These are phyloP conservation scores for Ostrea denselamellosa DNA, from an alignment of 1,140 invertebrate species.

Conservation along the genomic window DNA sequence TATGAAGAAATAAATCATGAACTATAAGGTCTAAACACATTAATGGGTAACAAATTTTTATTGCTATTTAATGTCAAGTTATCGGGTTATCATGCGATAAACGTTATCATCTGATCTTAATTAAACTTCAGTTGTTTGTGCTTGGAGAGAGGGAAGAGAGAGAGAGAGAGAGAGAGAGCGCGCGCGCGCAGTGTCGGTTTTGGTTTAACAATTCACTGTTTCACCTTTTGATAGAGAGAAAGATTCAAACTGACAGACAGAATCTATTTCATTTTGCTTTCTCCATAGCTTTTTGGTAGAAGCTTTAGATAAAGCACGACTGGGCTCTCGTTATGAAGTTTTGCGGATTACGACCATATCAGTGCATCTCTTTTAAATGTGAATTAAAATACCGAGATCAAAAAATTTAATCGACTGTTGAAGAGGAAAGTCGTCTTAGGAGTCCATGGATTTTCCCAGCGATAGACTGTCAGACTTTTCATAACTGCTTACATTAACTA, in stretches of 20 bases:
- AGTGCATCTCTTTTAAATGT: conserved; percentile 36
- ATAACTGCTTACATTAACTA: neutral
- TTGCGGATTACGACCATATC: conserved; percentile 4
- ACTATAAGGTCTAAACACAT: neutral
- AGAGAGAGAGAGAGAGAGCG: conserved; percentile 1
- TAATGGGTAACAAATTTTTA: conserved; percentile 20
- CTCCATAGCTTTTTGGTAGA: neutral
- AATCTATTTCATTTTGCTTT: neutral
- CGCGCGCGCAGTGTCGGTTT: neutral
- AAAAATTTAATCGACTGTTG: conserved; percentile 12
- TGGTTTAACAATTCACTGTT: neutral
- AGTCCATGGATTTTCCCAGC: too few species aligned
- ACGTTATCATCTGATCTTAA: conserved; percentile 5
- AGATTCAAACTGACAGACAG: neutral
- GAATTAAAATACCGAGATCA: conserved; percentile 24
- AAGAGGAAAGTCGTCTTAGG: neutral
- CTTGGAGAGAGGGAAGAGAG: neutral
- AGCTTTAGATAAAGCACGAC: conserved; percentile 31
- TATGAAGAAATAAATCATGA: neutral
- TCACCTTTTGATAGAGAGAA: neutral
- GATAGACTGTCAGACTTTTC: too few species aligned
- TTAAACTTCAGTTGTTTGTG: neutral
- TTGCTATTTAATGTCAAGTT: neutral
- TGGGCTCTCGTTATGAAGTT: conserved; percentile 10
- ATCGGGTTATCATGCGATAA: neutral